Conservation (phyloP, 2,113 vertebrate species). For the Anser cygnoides region DNA sequence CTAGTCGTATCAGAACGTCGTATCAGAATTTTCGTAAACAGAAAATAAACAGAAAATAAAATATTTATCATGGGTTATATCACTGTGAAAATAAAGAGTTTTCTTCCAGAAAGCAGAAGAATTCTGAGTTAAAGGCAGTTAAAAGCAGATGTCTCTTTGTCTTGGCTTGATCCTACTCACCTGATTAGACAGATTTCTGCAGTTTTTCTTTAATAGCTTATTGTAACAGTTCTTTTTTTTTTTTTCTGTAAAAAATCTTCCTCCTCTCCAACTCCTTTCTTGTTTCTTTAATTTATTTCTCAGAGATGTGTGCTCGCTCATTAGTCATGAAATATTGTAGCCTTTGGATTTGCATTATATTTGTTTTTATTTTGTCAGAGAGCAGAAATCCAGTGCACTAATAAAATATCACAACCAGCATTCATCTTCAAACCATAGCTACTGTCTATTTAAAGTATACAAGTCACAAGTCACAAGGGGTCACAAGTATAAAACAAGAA, state of each 20-base stretch:
- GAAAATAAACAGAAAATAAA: not conserved
- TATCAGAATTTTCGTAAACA: no score
- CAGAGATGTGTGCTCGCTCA: not conserved
- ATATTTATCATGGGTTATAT: not conserved
- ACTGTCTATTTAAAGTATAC: not conserved
- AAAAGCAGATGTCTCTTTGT: not conserved
- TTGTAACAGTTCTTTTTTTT: not conserved
- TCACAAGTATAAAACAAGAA: not conserved
- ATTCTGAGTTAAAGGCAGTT: not conserved
- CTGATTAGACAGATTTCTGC: not conserved
- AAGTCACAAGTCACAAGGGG: no score
- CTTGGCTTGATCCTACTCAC: not conserved
- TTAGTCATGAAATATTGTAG: not conserved
- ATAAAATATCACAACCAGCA: not conserved
- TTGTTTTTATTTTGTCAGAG: not conserved
- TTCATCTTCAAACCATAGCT: not conserved
- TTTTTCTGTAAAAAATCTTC: not conserved
- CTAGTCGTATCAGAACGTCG: not conserved
- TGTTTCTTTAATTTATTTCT: not conserved
- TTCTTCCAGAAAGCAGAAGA: not conserved
- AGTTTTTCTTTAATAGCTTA: not conserved
- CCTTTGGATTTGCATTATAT: not conserved
- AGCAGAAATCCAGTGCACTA: not conserved
- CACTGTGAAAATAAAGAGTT: not conserved
- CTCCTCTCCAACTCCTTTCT: not conserved